These are phyloP conservation scores for Todus mexicanus DNA, from an alignment of 2,797 vertebrate species.

Conservation along the genomic window DNA sequence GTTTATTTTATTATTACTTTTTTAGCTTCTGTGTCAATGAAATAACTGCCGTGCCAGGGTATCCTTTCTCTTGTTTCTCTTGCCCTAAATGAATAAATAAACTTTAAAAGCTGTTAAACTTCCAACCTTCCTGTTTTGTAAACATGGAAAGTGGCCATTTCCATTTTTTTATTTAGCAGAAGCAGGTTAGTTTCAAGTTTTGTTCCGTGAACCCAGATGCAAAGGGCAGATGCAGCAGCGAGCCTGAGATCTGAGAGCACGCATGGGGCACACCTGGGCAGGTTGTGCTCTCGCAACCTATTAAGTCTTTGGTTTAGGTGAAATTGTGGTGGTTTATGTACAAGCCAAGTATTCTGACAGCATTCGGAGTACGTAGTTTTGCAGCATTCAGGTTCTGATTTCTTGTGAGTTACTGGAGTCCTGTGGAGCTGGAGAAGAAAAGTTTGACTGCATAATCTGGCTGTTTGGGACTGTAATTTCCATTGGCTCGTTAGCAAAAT, in stretches of 20 bases:
- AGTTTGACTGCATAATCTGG: not conserved
- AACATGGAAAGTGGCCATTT: not conserved
- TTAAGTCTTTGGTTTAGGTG: not conserved
- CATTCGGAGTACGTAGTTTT: not conserved
- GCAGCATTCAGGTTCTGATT: not conserved
- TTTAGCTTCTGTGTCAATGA: not conserved
- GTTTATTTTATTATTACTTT: not conserved
- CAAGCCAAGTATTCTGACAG: not conserved
- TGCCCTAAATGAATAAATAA: not conserved
- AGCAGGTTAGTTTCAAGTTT: not conserved
- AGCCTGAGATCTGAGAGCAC: not conserved
- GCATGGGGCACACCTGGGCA: not conserved
- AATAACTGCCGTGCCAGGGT: not conserved
- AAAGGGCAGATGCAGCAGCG: not conserved
- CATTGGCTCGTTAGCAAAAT: not conserved
- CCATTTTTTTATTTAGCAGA: not conserved
- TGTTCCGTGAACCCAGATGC: not conserved
- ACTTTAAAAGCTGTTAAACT: not conserved
- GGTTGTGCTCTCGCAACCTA: accelerated
- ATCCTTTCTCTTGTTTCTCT: not conserved
- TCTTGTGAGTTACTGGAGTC: not conserved
- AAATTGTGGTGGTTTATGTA: not conserved
- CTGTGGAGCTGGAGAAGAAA: not conserved
- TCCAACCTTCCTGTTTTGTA: not conserved
- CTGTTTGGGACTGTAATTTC: not conserved